phyloP scores from a whole-genome alignment of 1,140 invertebrate species.

The Galleria mellonella region DNA sequence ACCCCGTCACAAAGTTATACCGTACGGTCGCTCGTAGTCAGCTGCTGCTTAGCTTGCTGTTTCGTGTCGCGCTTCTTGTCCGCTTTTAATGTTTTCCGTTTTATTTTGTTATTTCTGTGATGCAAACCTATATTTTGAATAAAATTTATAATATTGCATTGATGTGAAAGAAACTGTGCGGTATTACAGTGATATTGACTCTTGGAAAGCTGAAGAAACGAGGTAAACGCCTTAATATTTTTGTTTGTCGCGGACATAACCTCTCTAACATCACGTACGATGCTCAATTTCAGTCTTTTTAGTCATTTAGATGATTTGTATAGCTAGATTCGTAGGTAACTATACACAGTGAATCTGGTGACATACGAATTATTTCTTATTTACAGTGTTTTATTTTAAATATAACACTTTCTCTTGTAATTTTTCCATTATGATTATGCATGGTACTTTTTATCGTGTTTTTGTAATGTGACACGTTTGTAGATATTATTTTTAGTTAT shows the following conservation, averaged over 20 bases:
- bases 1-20: slow-evolving; percentile 50
- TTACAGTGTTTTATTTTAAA: no score
- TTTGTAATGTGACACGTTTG: no score
- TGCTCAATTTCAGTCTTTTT: slow-evolving; percentile 41
- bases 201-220: slow-evolving; percentile 46
- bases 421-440: no score
- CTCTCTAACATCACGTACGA: slow-evolving; percentile 46
- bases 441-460: no score
- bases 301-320: slow-evolving; percentile 17
- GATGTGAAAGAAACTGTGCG: slow-evolving; percentile 59
- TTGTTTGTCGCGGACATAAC: slow-evolving; percentile 72
- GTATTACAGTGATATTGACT: slow-evolving; percentile 54
- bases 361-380: no score
- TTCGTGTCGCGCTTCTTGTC: slow-evolving; percentile 75
- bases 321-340: slow-evolving; percentile 4
- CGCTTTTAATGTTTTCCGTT: slow-evolving; percentile 76
- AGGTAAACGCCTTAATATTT: slow-evolving; percentile 74
- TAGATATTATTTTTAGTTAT: no score
- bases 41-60: slow-evolving; percentile 75
- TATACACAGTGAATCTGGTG: no score
- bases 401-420: no score
- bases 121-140: slow-evolving; percentile 69
- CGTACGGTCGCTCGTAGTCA: slow-evolving; percentile 61
- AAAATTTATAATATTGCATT: slow-evolving; percentile 52
- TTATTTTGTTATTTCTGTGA: slow-evolving; percentile 75